phyloP scores from a whole-genome alignment of 1,140 invertebrate genomes.

The Aphelenchoides fujianensis region DNA sequence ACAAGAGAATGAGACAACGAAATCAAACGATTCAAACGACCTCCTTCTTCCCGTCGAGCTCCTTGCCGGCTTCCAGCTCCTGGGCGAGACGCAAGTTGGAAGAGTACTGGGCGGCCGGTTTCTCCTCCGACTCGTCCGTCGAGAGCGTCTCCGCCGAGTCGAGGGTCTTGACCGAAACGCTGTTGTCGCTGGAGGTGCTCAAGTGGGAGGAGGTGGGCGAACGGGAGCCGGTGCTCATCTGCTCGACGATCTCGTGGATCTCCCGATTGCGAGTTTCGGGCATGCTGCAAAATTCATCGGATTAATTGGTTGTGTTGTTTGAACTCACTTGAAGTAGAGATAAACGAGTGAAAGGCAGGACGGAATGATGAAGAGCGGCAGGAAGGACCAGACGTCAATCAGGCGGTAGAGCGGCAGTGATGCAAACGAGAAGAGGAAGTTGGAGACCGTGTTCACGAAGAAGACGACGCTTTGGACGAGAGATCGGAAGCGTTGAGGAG shows the following conservation, averaged over 20 bases:
- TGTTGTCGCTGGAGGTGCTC: not conserved
- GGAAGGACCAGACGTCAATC: slow-evolving; percentile 51
- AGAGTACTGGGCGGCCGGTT: not conserved
- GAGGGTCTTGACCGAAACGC: not conserved
- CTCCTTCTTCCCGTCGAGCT: not conserved
- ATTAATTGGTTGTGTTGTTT: too few species aligned
- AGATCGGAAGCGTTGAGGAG: slow-evolving; percentile 51
- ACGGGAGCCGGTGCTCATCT: slow-evolving; percentile 24
- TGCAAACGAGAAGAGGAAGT: slow-evolving; percentile 49
- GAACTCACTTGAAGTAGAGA: too few species aligned
- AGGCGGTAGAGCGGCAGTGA: slow-evolving; percentile 48
- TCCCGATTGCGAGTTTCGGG: slow-evolving; percentile 51
- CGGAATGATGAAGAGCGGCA: slow-evolving; percentile 55
- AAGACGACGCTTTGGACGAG: slow-evolving; percentile 59
- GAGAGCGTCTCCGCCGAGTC: not conserved
- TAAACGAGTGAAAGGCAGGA: slow-evolving; percentile 44
- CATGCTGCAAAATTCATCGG: slow-evolving; percentile 29
- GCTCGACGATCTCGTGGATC: slow-evolving; percentile 48
- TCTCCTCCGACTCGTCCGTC: not conserved
- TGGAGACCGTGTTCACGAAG: slow-evolving; percentile 48
- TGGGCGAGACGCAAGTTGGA: not conserved
- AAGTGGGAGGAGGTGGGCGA: not conserved
- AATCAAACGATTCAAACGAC: too few species aligned
- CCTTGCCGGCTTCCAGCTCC: not conserved
- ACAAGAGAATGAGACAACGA: too few species aligned